These are phyloP conservation scores for Mythimna albipuncta DNA, from an alignment of 2,888 invertebrate species.

Conservation along the genomic window DNA sequence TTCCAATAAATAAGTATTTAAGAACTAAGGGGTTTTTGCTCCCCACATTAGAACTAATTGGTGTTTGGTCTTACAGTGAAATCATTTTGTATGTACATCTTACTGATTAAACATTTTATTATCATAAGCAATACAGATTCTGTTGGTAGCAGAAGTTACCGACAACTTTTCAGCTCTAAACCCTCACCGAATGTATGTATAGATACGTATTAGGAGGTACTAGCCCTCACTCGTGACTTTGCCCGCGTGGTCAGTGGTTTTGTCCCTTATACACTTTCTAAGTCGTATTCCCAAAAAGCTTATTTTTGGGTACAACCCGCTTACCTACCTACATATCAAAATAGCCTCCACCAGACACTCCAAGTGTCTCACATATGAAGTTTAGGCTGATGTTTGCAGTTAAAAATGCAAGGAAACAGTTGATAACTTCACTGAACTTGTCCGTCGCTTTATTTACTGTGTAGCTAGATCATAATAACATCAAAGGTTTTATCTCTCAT, in stretches of 20 bases:
- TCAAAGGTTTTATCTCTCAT: not conserved
- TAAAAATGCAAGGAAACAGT: not conserved
- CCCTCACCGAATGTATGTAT: conserved; percentile 23
- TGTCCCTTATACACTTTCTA: conserved; percentile 12
- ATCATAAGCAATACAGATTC: conserved; percentile 47
- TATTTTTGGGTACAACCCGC: conserved; percentile 9
- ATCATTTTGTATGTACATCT: conserved; percentile 34
- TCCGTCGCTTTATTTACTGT: not conserved
- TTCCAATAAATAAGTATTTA: conserved; percentile 46
- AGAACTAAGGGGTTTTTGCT: conserved; percentile 24
- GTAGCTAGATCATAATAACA: not conserved
- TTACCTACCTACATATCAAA: conserved; percentile 8
- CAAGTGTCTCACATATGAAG: not conserved
- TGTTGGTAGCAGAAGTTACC: conserved; percentile 16
- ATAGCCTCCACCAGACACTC: not conserved
- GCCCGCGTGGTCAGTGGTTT: conserved; percentile 19
- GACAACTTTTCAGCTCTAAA: conserved; percentile 19
- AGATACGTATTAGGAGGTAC: not conserved
- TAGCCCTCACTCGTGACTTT: conserved; percentile 13
- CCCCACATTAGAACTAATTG: conserved; percentile 27
- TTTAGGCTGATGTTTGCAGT: not conserved
- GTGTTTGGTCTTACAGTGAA: conserved; percentile 36
- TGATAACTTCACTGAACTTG: not conserved
- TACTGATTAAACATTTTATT: conserved; percentile 23
- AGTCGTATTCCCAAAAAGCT: conserved; percentile 24